A percentile compares a stretch with the other conserved stretches of the same genome.
phyloP scores from a whole-genome alignment of 1,140 invertebrate species.

The Drosophila orena region DNA sequence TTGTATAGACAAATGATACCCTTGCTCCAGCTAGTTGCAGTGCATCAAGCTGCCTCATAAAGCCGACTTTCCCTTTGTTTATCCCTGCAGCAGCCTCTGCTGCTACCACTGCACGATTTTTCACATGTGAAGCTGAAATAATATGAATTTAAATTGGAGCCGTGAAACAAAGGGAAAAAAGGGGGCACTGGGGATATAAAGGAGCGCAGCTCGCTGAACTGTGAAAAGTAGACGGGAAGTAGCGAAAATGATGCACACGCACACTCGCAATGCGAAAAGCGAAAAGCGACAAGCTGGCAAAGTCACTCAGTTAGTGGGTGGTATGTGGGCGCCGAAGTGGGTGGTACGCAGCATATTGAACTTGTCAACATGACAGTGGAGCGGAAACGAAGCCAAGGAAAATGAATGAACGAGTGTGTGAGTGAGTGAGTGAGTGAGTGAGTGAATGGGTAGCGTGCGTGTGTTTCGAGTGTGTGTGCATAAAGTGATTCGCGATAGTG shows the following conservation, averaged over 20 bases:
- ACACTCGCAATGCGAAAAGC: conserved; percentile 37
- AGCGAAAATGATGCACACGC: conserved; percentile 62
- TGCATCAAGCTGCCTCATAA: conserved; percentile 31
- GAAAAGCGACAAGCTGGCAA: conserved; percentile 57
- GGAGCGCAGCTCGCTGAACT: conserved; percentile 52
- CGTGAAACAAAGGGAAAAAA: conserved; percentile 38
- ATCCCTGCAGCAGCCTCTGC: conserved; percentile 11
- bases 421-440: conserved; percentile 10
- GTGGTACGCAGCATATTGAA: conserved; percentile 59
- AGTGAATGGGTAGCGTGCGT: conserved; percentile 22
- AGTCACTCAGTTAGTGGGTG: conserved; percentile 43
- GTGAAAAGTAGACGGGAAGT: conserved; percentile 73
- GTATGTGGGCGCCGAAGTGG: neutral
- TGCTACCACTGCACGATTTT: conserved; percentile 7
- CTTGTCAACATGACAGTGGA: conserved; percentile 67
- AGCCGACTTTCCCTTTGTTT: conserved; percentile 21
- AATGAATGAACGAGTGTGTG: conserved; percentile 25
- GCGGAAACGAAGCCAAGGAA: conserved; percentile 45
- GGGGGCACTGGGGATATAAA: conserved; percentile 1
- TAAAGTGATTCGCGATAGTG: conserved; percentile 70
- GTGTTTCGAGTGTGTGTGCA: conserved; percentile 28
- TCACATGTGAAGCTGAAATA: conserved; percentile 64
- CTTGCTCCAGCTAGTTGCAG: conserved; percentile 1
- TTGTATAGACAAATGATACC: neutral
- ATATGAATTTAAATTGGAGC: conserved; percentile 79